Percentiles rank a stretch among this genome's conserved stretches.
These are phyloP conservation scores for Brenthis daphne DNA, from an alignment of 2,888 invertebrate genomes.

Conservation along the genomic window DNA sequence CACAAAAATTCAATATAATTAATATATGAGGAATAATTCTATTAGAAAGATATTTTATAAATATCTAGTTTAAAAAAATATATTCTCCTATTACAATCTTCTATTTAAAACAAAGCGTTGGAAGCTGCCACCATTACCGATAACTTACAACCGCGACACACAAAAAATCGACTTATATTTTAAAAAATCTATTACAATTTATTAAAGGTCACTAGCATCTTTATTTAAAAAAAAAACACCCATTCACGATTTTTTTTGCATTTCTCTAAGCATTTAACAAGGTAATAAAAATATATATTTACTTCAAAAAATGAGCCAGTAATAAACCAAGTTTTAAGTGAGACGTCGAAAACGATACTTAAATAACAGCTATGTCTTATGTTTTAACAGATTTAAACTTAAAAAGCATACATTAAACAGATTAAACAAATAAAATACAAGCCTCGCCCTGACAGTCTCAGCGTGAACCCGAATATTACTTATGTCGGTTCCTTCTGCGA, in stretches of 20 bases:
- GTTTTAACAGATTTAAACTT: conserved; percentile 33
- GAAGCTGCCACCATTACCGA: too few species aligned
- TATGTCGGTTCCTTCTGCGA: conserved; percentile 41
- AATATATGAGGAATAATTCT: too few species aligned
- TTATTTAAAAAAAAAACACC: too few species aligned
- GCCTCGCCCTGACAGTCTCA: conserved; percentile 59
- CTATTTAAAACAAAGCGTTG: too few species aligned
- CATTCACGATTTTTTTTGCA: not conserved
- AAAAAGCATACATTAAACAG: conserved; percentile 39
- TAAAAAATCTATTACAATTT: too few species aligned
- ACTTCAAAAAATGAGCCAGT: conserved; percentile 13
- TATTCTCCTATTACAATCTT: too few species aligned
- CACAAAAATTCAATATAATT: too few species aligned
- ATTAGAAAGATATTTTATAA: too few species aligned
- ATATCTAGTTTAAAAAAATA: too few species aligned
- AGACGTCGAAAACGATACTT: conserved; percentile 49
- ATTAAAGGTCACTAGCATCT: too few species aligned
- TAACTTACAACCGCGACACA: too few species aligned
- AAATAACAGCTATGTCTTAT: conserved; percentile 32
- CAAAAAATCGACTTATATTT: too few species aligned
- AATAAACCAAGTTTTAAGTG: conserved; percentile 35
- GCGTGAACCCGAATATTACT: conserved; percentile 69
- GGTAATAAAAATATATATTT: not conserved
- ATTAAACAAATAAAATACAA: conserved; percentile 63
- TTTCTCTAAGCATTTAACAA: not conserved